Evolutionary conservation across 2,888 invertebrate genomes (phyloP).

Genomic region (Dicranocentrus wangi): DNA sequence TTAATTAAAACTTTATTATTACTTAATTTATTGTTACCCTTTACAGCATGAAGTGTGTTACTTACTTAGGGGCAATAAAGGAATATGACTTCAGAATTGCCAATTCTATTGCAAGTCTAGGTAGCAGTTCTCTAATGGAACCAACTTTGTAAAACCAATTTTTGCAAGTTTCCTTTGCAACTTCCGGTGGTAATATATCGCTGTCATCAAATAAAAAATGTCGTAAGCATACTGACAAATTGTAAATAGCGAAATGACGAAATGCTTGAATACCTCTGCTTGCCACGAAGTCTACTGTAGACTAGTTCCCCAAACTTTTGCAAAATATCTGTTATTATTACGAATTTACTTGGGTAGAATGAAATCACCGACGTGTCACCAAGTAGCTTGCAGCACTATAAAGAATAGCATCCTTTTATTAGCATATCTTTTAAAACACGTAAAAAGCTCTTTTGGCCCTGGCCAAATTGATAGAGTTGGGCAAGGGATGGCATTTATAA

Average conservation of each 20-base stretch:
- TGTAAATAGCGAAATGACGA: background rate
- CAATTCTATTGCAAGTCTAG: constrained; percentile 94
- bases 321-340: constrained; percentile 94
- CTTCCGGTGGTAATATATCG: constrained; percentile 77
- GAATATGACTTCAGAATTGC: constrained; percentile 92
- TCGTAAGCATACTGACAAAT: background rate
- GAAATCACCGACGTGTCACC: constrained; percentile 91
- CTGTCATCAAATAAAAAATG: constrained; percentile 36
- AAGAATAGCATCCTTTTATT: constrained; percentile 60
- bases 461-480: too few relatives aligned
- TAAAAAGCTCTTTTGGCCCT: too few relatives aligned
- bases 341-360: constrained; percentile 99
- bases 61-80: constrained; percentile 83
- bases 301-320: constrained; percentile 95
- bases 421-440: too few relatives aligned
- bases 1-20: background rate
- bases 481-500: too few relatives aligned
- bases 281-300: constrained; percentile 86
- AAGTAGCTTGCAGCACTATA: constrained; percentile 91
- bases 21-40: background rate
- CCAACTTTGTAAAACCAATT: constrained; percentile 99
- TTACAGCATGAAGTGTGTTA: background rate
- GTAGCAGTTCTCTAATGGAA: constrained; percentile 94
- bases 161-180: constrained; percentile 95
- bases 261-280: constrained; percentile 77